Base-by-base conservation (phyloP, 2,113 vertebrate species). In the Mirza zaza region DNA sequence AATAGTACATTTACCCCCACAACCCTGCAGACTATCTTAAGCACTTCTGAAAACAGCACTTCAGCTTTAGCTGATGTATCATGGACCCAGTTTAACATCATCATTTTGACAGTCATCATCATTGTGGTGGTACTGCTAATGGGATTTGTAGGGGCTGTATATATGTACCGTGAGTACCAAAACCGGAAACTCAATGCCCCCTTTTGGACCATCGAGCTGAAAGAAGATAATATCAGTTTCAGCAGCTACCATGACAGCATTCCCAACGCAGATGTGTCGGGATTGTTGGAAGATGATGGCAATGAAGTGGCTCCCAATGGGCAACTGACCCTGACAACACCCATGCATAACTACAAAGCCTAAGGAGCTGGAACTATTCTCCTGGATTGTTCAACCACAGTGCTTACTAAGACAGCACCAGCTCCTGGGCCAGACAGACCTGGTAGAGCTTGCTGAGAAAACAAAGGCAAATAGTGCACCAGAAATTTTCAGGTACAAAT, bases 161-260 rank as follows among this genome's bases (percentile, higher is more conserved):
- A 99, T 97, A 99, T 98, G 93, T 99, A 99, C 98, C 98, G 99
- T 20, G 99, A 99, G 96, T 99, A 99, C 97, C 99, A 99, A 97
- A 99, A 99, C 98, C 98, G 99, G 97, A 99, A 99, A 97, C 99
- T 99, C 18, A 99, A 99, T 0, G 99, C 99, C 50, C 99, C 99
- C n/a, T 99, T 99, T 98, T 99, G 99, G 99, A 99, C 99, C 99
- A 99, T 99, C 90, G 99, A 99, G 91, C 99, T 99, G 95, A 99
- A 99, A 90, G 99, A 99, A 98, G 99, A 99, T 98, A 99, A 99
- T 98, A 99, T 99, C 98, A 99, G 99, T 97, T 99, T 99, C 96
- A 99, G 99, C 98, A 99, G 99, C 98, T 99, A 99, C 98, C 99
- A 99, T 0, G 99, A 99, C 98, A 99, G 99, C 99, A 99, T 99